Conservation (phyloP, 92 coral and sea anemone genomes). For the Bergia puertoricense region DNA sequence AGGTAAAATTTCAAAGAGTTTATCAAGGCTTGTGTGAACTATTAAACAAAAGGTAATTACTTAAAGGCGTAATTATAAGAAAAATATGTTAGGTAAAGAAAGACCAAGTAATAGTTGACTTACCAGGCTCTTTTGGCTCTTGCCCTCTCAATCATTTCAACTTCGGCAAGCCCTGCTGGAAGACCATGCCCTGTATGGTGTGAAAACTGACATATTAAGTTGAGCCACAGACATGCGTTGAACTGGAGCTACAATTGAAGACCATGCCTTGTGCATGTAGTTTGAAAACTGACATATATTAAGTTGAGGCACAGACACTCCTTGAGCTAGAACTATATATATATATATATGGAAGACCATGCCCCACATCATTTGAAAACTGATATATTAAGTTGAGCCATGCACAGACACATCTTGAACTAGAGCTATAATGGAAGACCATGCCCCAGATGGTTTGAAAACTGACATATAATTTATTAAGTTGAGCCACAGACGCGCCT, state of each 20-base stretch:
- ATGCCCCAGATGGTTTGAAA: constrained; percentile 65
- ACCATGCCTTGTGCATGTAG: too few species aligned
- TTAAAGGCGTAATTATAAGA: not conserved
- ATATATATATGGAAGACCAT: constrained; percentile 69
- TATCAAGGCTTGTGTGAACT: too few species aligned
- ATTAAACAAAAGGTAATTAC: not conserved
- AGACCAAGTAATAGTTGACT: constrained; percentile 3
- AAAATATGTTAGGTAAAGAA: not conserved
- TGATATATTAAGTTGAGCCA: not conserved
- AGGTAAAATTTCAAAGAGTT: too few species aligned
- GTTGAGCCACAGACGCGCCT: not conserved
- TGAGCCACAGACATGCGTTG: not conserved
- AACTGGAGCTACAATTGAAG: too few species aligned
- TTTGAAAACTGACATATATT: too few species aligned
- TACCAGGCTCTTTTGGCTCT: constrained; percentile 95
- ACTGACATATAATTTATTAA: not conserved
- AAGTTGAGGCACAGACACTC: too few species aligned
- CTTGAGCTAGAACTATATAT: too few species aligned
- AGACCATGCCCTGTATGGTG: constrained; percentile 83
- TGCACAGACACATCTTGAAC: not conserved
- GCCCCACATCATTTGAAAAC: constrained; percentile 61
- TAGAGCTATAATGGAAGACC: constrained; percentile 64
- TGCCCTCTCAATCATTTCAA: constrained; percentile 99
- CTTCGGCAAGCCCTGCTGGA: constrained; percentile 98
- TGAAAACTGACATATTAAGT: not conserved